phyloP scores from a whole-genome alignment of 2,797 vertebrate genomes.

The Hypotaenidia philippensis region DNA sequence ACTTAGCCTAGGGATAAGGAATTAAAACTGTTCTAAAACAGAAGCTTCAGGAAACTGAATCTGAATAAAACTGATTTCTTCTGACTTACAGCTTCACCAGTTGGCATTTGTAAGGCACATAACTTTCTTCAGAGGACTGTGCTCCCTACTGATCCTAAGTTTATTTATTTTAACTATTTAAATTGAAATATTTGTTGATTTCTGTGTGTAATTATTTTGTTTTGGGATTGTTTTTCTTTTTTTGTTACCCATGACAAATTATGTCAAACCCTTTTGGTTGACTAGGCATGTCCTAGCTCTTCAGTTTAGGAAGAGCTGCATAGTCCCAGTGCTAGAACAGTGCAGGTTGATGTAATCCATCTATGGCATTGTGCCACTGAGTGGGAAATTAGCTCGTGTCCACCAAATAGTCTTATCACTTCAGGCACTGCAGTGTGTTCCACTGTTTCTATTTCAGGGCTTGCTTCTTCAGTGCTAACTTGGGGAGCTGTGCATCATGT shows the following conservation, averaged over 20 bases:
- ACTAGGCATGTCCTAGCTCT: background rate
- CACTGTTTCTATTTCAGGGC: background rate
- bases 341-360: background rate
- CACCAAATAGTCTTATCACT: background rate
- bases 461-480: background rate
- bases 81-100: background rate
- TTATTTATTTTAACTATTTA: background rate
- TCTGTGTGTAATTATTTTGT: background rate
- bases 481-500: background rate
- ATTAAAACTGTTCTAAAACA: background rate
- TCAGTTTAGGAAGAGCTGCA: background rate
- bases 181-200: background rate
- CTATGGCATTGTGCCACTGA: background rate
- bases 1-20: background rate
- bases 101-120: background rate
- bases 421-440: background rate
- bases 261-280: background rate
- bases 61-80: background rate
- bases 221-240: background rate
- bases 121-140: background rate
- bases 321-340: background rate
- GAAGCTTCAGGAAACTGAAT: background rate
- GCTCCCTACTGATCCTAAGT: background rate
- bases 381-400: background rate
- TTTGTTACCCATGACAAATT: background rate